These are phyloP conservation scores for Aleiodes leptofemur DNA, from an alignment of 2,888 invertebrate species.

Conservation along the genomic window DNA sequence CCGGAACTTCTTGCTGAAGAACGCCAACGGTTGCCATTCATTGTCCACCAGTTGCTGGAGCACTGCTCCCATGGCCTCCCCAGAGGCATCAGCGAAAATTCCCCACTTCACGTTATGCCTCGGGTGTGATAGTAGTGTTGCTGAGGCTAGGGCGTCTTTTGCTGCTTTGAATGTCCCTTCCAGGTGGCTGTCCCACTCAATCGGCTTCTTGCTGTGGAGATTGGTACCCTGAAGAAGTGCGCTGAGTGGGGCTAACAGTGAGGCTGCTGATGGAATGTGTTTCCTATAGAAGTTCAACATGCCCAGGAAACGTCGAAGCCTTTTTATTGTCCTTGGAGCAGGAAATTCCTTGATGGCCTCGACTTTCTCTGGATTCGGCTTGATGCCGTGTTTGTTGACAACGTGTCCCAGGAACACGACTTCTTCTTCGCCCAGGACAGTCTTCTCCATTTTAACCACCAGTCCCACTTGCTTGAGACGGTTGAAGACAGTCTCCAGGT, in stretches of 20 bases:
- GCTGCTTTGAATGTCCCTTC: not conserved
- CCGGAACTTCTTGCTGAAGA: not conserved
- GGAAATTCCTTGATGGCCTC: not conserved
- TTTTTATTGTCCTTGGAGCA: not conserved
- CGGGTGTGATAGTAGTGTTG: constrained; percentile 4
- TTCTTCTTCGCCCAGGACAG: not conserved
- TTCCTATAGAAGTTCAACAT: constrained; percentile 11
- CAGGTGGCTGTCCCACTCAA: not conserved
- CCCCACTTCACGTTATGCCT: constrained; percentile 10
- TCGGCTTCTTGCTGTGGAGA: not conserved
- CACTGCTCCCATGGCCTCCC: constrained; percentile 30
- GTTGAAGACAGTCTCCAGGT: not conserved
- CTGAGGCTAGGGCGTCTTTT: constrained; percentile 3
- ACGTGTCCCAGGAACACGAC: not conserved
- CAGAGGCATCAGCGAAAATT: constrained; percentile 25
- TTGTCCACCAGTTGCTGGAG: not conserved
- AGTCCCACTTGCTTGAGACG: too few species aligned
- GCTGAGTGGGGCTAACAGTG: not conserved
- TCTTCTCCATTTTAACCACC: too few species aligned
- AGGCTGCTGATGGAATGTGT: not conserved
- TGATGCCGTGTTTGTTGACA: not conserved
- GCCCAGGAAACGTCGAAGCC: not conserved
- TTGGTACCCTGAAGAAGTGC: not conserved
- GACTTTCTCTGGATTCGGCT: not conserved
- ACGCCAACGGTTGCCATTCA: not conserved